Evolutionary conservation across 2,888 invertebrate species (phyloP).

Genomic region (Timema podura): DNA sequence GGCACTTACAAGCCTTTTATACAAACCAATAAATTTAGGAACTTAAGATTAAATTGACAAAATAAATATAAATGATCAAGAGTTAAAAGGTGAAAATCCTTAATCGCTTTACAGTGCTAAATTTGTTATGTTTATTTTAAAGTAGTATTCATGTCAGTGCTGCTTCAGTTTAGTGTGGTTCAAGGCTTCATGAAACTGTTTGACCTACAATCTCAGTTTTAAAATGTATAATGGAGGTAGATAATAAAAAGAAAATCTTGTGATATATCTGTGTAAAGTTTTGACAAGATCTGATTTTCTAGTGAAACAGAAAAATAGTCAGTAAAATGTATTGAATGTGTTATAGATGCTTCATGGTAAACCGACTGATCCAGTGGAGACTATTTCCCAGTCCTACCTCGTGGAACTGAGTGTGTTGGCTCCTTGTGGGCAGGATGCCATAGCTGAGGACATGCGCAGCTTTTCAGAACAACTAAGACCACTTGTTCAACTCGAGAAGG

Average conservation of each 20-base stretch:
- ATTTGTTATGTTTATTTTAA: no score
- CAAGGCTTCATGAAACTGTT: no score
- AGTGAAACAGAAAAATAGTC: not conserved
- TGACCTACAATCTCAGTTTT: no score
- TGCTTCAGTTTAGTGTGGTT: no score
- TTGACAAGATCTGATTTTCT: not conserved
- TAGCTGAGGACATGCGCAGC: slow-evolving; percentile 92
- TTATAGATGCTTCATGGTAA: slow-evolving; percentile 64
- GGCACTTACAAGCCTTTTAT: no score
- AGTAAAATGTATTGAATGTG: not conserved
- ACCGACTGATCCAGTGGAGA: slow-evolving; percentile 66
- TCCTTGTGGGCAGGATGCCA: slow-evolving; percentile 87
- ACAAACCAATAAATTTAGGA: no score
- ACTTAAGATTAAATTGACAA: no score
- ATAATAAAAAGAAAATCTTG: not conserved
- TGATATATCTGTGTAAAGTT: not conserved
- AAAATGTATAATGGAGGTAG: not conserved
- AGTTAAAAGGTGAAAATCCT: no score
- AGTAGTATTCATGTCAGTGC: no score
- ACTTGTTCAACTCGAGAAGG: slow-evolving; percentile 86
- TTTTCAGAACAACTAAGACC: slow-evolving; percentile 94
- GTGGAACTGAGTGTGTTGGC: slow-evolving; percentile 90
- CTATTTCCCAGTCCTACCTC: slow-evolving; percentile 86
- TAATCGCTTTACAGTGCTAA: no score
- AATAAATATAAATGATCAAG: no score